phyloP scores from a whole-genome alignment of 2,113 vertebrate genomes.

The Amia ocellicauda region DNA sequence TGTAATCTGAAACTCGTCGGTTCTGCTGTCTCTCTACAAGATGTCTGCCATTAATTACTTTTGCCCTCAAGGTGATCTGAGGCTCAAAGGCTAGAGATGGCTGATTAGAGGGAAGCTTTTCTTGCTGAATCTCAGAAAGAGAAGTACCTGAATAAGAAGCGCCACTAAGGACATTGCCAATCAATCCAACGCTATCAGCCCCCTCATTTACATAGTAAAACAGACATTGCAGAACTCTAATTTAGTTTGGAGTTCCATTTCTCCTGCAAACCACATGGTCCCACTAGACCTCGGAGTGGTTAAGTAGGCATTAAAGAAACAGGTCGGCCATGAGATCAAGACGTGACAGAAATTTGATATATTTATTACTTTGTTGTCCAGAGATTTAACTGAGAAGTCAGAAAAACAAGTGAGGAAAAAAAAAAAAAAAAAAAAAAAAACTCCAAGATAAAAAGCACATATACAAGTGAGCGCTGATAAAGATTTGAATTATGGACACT shows the following conservation, averaged over 20 bases:
- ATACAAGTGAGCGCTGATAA: too few relatives aligned
- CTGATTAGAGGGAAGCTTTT: slow-evolving; percentile 16
- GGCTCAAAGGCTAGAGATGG: slow-evolving; percentile 13
- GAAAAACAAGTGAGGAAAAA: too few relatives aligned
- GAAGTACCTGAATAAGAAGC: slow-evolving; percentile 1
- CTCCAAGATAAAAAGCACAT: too few relatives aligned
- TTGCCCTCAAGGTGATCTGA: slow-evolving; percentile 1
- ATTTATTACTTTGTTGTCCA: neutral
- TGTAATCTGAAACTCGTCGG: neutral
- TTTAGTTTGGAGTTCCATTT: neutral
- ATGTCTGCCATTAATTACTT: slow-evolving; percentile 4
- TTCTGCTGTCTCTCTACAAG: neutral
- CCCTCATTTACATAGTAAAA: slow-evolving; percentile 28
- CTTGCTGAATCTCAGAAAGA: neutral
- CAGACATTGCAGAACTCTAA: slow-evolving; percentile 12
- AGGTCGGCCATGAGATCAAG: neutral
- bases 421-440: too few relatives aligned
- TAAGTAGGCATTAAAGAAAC: neutral
- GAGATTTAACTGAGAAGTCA: neutral
- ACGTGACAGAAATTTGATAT: slow-evolving; percentile 3
- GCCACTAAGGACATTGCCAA: slow-evolving; percentile 5
- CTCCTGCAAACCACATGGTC: slow-evolving; percentile 24
- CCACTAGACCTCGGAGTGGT: slow-evolving; percentile 13
- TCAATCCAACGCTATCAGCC: slow-evolving; percentile 17
- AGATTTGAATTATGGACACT: too few relatives aligned